phyloP scores from a whole-genome alignment of 2,888 invertebrate genomes.

The Schizaphis graminum region DNA sequence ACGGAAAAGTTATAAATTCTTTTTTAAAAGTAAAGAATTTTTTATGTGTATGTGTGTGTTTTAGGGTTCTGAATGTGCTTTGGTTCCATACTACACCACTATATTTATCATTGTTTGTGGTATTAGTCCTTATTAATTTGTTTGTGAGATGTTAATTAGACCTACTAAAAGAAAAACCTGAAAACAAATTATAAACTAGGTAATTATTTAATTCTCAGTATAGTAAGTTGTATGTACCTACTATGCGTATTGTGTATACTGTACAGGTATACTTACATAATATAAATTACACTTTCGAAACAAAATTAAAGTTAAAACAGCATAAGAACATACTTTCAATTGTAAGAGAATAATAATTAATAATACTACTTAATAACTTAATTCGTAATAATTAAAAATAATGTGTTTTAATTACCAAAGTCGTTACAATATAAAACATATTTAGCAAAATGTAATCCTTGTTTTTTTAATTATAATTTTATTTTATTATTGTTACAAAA shows the following conservation, averaged over 20 bases:
- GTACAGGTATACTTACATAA: not conserved
- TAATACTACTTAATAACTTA: no score
- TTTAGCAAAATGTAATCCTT: not conserved
- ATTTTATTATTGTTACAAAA: not conserved
- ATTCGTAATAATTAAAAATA: not conserved
- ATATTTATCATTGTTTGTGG: not conserved
- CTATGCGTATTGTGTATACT: not conserved
- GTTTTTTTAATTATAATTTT: not conserved
- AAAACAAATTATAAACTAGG: not conserved
- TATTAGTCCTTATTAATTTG: not conserved
- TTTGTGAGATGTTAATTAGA: not conserved
- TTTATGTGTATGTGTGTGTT: no score
- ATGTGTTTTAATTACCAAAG: not conserved
- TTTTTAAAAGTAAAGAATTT: not conserved
- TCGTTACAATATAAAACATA: not conserved
- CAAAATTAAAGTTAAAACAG: not conserved
- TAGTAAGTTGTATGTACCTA: not conserved
- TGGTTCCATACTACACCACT: not conserved
- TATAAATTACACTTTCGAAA: not conserved
- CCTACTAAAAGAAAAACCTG: not conserved
- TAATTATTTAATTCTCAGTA: not conserved
- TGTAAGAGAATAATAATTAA: no score
- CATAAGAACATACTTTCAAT: no score
- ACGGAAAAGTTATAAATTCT: no score
- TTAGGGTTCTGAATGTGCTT: not conserved